phyloP scores from a whole-genome alignment of 2,113 vertebrate genomes.

The Dipodomys ordii region DNA sequence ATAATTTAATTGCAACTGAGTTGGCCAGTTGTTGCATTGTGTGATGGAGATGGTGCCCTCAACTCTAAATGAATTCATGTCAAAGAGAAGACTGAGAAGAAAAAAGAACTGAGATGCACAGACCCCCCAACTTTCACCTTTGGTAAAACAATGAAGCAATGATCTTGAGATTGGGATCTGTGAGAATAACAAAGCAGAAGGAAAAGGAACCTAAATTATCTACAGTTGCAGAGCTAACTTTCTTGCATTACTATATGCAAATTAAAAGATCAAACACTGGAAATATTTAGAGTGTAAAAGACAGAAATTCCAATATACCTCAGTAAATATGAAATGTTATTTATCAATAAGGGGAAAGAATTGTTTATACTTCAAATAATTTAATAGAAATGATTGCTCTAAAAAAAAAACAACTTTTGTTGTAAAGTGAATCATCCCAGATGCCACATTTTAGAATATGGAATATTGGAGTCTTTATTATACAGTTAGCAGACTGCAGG shows the following conservation, averaged over 20 bases:
- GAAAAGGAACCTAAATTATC: background rate
- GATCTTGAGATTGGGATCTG: background rate
- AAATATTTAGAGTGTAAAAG: background rate
- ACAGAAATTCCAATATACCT: background rate
- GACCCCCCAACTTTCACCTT: background rate
- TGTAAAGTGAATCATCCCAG: too few relatives aligned
- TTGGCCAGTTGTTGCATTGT: background rate
- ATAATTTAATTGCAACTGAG: constrained; percentile 13
- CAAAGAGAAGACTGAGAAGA: background rate
- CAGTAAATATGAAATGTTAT: background rate
- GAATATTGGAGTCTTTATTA: too few relatives aligned
- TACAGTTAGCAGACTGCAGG: too few relatives aligned
- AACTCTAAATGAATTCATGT: background rate
- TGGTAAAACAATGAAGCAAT: too few relatives aligned
- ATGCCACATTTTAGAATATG: too few relatives aligned
- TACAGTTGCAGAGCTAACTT: background rate
- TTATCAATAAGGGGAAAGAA: background rate
- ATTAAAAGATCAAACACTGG: background rate
- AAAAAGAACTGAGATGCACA: too few relatives aligned
- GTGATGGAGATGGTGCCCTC: background rate
- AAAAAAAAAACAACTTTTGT: background rate
- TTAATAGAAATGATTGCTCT: background rate
- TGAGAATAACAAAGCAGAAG: background rate
- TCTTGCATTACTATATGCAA: background rate
- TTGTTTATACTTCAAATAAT: background rate